Evolutionary conservation across 2,888 invertebrate species (phyloP).

Genomic region (Caenorhabditis sp.): DNA sequence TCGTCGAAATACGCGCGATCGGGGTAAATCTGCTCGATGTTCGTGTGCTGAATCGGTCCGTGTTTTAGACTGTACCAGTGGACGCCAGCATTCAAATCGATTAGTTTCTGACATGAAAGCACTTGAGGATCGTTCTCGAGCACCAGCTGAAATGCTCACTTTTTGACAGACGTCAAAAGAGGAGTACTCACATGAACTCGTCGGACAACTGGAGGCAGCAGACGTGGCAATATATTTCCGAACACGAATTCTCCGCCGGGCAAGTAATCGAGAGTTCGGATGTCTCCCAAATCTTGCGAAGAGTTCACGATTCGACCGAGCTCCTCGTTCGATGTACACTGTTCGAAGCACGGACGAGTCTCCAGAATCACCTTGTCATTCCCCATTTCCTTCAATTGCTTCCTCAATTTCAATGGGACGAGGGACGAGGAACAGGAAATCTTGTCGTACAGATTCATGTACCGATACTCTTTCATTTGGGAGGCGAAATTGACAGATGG

Average conservation of each 20-base stretch:
- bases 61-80: constrained; percentile 57
- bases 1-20: constrained; percentile 52
- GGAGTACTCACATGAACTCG: constrained; percentile 33
- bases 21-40: constrained; percentile 9
- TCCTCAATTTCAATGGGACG: constrained; percentile 56
- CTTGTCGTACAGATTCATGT: constrained; percentile 32
- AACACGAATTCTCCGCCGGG: constrained; percentile 64
- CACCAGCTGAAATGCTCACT: constrained; percentile 25
- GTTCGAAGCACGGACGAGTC: constrained; percentile 27
- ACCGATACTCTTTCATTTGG: constrained; percentile 6
- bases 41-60: constrained; percentile 35
- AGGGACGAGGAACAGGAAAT: constrained; percentile 51
- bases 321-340: constrained; percentile 41
- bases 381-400: constrained; percentile 19
- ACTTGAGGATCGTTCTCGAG: constrained; percentile 56
- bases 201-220: constrained; percentile 58
- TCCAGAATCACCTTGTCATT: constrained; percentile 30
- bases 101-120: constrained; percentile 55
- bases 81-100: constrained; percentile 56
- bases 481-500: neutral
- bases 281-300: constrained; percentile 56
- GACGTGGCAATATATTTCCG: constrained; percentile 59
- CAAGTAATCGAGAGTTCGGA: constrained; percentile 56
- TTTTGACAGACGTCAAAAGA: neutral
- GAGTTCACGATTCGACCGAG: constrained; percentile 41